These are phyloP conservation scores for Sebastes matsubarae DNA, from an alignment of 2,797 vertebrate genomes.

Conservation along the genomic window DNA sequence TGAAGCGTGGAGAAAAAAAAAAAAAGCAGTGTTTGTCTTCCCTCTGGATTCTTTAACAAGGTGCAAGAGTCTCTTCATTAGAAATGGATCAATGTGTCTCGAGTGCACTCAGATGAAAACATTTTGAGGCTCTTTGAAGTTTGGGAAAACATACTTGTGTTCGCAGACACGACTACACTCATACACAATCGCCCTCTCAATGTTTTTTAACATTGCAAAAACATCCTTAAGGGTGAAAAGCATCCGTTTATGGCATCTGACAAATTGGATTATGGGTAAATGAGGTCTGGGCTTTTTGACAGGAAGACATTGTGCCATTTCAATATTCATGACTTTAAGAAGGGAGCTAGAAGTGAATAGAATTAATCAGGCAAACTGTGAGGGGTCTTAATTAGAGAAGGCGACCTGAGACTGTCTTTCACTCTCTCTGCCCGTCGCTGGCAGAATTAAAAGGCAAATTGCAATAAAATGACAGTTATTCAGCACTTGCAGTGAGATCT, in stretches of 20 bases:
- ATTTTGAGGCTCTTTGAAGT: constrained; percentile 27
- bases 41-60: constrained; percentile 28
- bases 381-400: constrained; percentile 63
- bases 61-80: constrained; percentile 36
- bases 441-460: constrained; percentile 45
- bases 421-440: neutral
- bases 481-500: constrained; percentile 12
- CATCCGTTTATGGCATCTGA: constrained; percentile 3
- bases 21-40: neutral
- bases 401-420: constrained; percentile 22
- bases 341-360: constrained; percentile 50
- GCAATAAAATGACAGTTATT: constrained; percentile 53
- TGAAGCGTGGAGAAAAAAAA: neutral
- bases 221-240: neutral
- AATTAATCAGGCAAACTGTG: constrained; percentile 60
- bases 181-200: neutral
- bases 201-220: constrained; percentile 2
- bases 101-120: constrained; percentile 28
- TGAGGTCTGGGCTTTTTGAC: constrained; percentile 38
- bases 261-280: constrained; percentile 44
- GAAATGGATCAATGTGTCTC: constrained; percentile 39
- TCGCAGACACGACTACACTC: neutral
- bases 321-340: constrained; percentile 62
- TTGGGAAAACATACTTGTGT: constrained; percentile 14
- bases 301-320: constrained; percentile 45